Evolutionary conservation across 2,113 vertebrate genomes (phyloP), one percentile per base, ranked within the genome.

Genomic region (Scartelaos histophorus): DNA sequence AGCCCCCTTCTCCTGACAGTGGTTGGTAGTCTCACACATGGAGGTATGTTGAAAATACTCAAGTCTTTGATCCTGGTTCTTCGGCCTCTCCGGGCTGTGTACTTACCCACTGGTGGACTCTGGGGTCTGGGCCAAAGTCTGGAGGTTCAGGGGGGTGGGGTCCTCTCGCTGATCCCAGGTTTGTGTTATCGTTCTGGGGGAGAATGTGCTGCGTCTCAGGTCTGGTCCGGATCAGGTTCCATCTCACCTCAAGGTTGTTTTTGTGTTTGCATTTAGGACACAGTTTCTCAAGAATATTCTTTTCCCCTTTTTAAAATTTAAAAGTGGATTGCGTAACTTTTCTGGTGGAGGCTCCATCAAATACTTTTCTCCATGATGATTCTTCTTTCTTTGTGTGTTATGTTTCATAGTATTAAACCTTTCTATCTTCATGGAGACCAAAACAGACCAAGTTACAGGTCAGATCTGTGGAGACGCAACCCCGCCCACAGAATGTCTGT

Each of bases 191-290:
- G 61, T 87, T 89, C 53, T 70, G 62, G 66, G 61, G 73, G 74
- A 67, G 81, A 87, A 81, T 85, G 76, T 82, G 80, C 86, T 86
- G 85, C 11, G 78, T 89, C 79, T 80, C 67, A 80, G 78, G 74
- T 89, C 74, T 89, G 81, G 62, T 80, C 54, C 15, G 53, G 81
- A 84, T 91, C 85, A 87, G 74, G 84, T 92, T 90, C 47, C 83
- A 73, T 5, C 69, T 53, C 53, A 69, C 2, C 70, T 22, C 29
- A 56, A 74, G 54, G 68, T 46, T 67, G 74, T 86, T 43, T 73
- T 70, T 77, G 66, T 66, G 34, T 73, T 86, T 46, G 35, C 35
- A 56, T 61, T 74, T 65, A 62, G 60, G 35, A 45, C 72, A 34
- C 22, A 67, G 58, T 51, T 79, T 71, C 70, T 78, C 5, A 60